Conservation (phyloP, 2,113 vertebrate species). For the Cygnus buccinator region DNA sequence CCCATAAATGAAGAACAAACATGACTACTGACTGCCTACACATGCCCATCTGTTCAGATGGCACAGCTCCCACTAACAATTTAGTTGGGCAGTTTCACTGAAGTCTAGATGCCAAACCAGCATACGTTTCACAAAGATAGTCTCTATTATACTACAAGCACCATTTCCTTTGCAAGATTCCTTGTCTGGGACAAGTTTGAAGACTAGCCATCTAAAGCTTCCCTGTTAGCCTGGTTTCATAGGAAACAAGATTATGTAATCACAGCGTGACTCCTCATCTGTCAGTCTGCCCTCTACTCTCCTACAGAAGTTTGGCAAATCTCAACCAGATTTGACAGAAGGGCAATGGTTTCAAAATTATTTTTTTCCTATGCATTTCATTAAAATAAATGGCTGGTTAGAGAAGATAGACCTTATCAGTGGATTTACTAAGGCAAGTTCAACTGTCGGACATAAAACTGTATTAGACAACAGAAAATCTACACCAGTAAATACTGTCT, state of each 20-base stretch:
- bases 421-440: neutral
- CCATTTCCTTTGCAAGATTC: neutral
- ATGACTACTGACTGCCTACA: constrained; percentile 64
- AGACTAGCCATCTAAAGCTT: neutral
- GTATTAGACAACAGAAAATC: neutral
- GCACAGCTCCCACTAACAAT: constrained; percentile 65
- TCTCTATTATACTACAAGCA: constrained; percentile 23
- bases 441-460: neutral
- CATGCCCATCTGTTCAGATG: constrained; percentile 72
- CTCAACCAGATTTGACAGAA: neutral
- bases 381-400: neutral
- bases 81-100: constrained; percentile 59
- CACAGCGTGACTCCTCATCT: neutral
- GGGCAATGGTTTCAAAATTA: neutral
- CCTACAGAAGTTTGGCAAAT: constrained; percentile 5
- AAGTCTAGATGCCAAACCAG: constrained; percentile 64
- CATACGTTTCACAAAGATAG: constrained; percentile 62
- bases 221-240: neutral
- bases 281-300: neutral
- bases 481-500: neutral
- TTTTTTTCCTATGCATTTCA: neutral
- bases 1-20: constrained; percentile 67
- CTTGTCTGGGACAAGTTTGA: constrained; percentile 23
- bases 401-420: neutral
- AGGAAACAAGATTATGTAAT: neutral